These are phyloP conservation scores for Thunnus albacares DNA, from an alignment of 2,797 vertebrate genomes.

Conservation along the genomic window DNA sequence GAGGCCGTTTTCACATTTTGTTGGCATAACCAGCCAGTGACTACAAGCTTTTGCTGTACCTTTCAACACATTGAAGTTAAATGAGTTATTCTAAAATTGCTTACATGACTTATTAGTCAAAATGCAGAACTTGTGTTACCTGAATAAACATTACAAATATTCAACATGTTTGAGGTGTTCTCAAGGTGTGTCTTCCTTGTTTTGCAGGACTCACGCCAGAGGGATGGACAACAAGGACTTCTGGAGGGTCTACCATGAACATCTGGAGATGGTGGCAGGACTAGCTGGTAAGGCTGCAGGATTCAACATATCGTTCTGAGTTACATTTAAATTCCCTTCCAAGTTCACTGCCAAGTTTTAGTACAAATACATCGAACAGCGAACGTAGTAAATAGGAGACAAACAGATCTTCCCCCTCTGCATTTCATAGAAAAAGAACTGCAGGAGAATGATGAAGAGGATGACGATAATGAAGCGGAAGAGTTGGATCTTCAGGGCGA, in stretches of 20 bases:
- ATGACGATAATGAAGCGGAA: slow-evolving; percentile 27
- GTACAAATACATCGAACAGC: too few relatives aligned
- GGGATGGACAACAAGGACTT: slow-evolving; percentile 97
- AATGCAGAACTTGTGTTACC: not conserved
- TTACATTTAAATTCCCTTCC: not conserved
- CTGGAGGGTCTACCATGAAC: slow-evolving; percentile 94
- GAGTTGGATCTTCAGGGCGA: slow-evolving; percentile 20
- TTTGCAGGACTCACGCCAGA: slow-evolving; percentile 90
- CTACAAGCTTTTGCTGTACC: too few relatives aligned
- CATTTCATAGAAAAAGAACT: slow-evolving; percentile 89
- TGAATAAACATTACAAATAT: not conserved
- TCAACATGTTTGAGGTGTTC: not conserved
- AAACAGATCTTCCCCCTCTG: not conserved
- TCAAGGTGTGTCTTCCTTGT: too few relatives aligned
- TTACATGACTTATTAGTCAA: not conserved
- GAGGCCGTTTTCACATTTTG: not conserved
- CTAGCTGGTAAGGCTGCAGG: slow-evolving; percentile 87
- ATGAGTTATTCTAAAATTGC: not conserved
- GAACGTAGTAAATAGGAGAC: too few relatives aligned
- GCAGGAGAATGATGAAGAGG: slow-evolving; percentile 75
- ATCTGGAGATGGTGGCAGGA: slow-evolving; percentile 92
- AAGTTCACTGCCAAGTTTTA: not conserved
- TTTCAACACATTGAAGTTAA: not conserved
- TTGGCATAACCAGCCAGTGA: too few relatives aligned
- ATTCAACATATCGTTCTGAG: too few relatives aligned